Base-by-base conservation (phyloP, 35 echinoderm and acorn worm genomes). In the Apostichopus californicus region DNA sequence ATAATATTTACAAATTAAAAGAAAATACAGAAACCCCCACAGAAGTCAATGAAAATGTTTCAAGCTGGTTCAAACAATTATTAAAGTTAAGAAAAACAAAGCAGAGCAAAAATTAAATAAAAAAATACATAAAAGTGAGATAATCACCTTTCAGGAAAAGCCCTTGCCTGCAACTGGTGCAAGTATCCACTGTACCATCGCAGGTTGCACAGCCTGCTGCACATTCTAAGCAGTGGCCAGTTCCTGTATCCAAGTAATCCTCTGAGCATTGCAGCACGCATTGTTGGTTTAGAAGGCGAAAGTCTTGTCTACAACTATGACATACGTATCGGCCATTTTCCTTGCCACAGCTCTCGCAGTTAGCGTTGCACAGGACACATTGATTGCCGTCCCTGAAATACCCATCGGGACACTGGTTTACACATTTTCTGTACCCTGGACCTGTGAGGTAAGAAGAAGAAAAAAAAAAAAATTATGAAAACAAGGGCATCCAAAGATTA, bases 211-310 rank as follows among this genome's bases (percentile, higher is more conserved):
- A 98, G 78, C 66, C 87, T 7, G 75, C 73, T 61, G 56, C 73
- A 86, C 97, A 98, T 11, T 56, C 54, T 5, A 80, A 14, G 78
- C 97, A 98, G 0, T 8, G 57, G 25, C 86, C 26, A 0, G 1
- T 75, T 6, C 20, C 84, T n/a, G 54, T 68, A 72, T 82, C 77
- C 77, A 92, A 80, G 82, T 81, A 88, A 1, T 91, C 93, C 18
- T 65, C n/a, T 6, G 87, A 87, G 55, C 97, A 98, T 17, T 93
- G 94, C 53, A 90, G 56, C 9, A 98, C 97, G 55, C 97, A 98
- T 12, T 93, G 61, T 13, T 56, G 81, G 12, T 94, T 90, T 20
- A 90, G 18, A 13, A 94, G 85, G 55, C 93, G 87, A 80, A 86
- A 94, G 11, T 95, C 97, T 11, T 22, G 64, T 13, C 77, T 59